Evolutionary conservation across 2,888 invertebrate species (phyloP).

Genomic region (Leptogaster cylindrica): DNA sequence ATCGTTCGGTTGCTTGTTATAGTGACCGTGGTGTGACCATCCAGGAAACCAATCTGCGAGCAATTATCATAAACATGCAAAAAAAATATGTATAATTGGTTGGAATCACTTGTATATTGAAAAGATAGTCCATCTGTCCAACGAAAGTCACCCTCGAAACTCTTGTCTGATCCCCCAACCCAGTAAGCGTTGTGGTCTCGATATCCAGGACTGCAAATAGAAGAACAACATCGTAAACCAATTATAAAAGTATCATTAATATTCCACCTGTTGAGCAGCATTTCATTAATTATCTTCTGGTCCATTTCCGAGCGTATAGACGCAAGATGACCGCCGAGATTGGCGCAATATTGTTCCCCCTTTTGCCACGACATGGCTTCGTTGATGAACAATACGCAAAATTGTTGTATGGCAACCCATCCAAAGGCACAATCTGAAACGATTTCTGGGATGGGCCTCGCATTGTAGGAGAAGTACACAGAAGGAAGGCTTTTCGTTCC

Average conservation of each 20-base stretch:
- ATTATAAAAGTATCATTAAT: too few relatives aligned
- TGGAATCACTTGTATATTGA: slow-evolving; percentile 74
- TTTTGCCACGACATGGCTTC: slow-evolving; percentile 69
- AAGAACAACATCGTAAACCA: too few relatives aligned
- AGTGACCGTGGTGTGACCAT: slow-evolving; percentile 73
- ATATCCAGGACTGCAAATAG: slow-evolving; percentile 74
- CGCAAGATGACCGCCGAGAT: slow-evolving; percentile 71
- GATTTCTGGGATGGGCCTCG: slow-evolving; percentile 68
- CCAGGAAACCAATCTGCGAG: slow-evolving; percentile 89
- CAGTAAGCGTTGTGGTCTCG: slow-evolving; percentile 76
- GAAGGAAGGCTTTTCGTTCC: slow-evolving; percentile 59
- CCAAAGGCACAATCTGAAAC: slow-evolving; percentile 74
- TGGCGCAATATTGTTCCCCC: slow-evolving; percentile 71
- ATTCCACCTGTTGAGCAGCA: slow-evolving; percentile 72
- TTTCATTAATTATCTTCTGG: slow-evolving; percentile 69
- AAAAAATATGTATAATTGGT: not conserved
- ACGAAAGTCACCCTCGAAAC: slow-evolving; percentile 79
- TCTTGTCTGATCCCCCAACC: slow-evolving; percentile 80
- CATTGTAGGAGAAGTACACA: slow-evolving; percentile 70
- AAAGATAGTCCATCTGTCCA: slow-evolving; percentile 80
- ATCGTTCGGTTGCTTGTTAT: slow-evolving; percentile 78
- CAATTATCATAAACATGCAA: not conserved
- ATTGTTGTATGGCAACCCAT: slow-evolving; percentile 72
- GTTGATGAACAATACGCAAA: slow-evolving; percentile 71
- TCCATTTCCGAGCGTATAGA: slow-evolving; percentile 71